Conservation (phyloP, 2,888 invertebrate species). For the Thymelicus lineola region DNA sequence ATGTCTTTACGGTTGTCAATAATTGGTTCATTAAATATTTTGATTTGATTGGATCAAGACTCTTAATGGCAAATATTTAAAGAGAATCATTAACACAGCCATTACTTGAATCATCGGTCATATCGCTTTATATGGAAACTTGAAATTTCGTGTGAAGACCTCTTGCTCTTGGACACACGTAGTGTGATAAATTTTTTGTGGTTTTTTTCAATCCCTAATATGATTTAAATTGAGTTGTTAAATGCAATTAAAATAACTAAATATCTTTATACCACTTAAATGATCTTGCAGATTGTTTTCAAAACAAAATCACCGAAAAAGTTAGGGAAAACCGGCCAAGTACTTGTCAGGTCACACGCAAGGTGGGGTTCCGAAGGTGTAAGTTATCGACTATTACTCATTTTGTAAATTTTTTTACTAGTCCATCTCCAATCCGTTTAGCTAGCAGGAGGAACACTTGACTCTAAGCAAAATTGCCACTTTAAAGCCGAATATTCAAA, state of each 20-base stretch:
- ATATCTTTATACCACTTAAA: neutral
- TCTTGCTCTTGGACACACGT: conserved; percentile 19
- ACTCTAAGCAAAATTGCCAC: too few species aligned
- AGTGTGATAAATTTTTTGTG: conserved; percentile 29
- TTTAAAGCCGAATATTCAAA: too few species aligned
- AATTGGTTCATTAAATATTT: conserved; percentile 68
- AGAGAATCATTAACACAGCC: conserved; percentile 50
- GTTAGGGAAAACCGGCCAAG: too few species aligned
- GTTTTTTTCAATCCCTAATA: conserved; percentile 14
- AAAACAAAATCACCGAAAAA: too few species aligned
- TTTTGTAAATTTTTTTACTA: too few species aligned
- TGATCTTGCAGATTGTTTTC: too few species aligned
- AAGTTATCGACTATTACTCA: too few species aligned
- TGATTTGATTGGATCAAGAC: conserved; percentile 63
- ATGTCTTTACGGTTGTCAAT: conserved; percentile 71
- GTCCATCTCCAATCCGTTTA: too few species aligned
- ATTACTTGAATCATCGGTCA: conserved; percentile 41
- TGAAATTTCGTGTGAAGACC: conserved; percentile 36
- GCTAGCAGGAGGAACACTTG: too few species aligned
- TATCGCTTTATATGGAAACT: conserved; percentile 42
- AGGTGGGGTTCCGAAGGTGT: too few species aligned
- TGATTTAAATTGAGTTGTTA: conserved; percentile 8
- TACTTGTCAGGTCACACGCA: too few species aligned
- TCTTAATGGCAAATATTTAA: conserved; percentile 57
- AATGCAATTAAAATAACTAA: neutral